Base-by-base conservation (phyloP, 2,888 invertebrate genomes). In the Thysanoteuthis rhombus region DNA sequence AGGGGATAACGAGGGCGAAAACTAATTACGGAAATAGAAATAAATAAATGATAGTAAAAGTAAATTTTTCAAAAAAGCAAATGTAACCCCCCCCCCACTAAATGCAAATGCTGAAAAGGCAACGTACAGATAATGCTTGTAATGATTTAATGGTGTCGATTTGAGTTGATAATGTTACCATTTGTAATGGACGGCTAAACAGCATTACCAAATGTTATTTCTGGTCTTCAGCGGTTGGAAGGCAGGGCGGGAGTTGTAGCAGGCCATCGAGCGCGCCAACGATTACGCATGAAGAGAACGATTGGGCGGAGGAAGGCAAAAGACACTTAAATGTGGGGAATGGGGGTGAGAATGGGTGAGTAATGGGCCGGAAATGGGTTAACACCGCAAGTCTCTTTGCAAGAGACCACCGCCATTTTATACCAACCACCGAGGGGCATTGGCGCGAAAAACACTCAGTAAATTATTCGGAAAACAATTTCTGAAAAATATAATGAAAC, bases 221-320 rank as follows among this genome's bases (percentile, higher is more conserved):
- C 52, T 52, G 52, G 52, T 52, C 52, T 52, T 32, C 75, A 36
- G 12, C n/a, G n/a, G 75, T 75, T 75, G 36, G 75, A 36, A n/a
- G 75, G 12, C 75, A n/a, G n/a, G 75, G 75, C 75, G 75, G 75
- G 75, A n/a, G 75, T n/a, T 75, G n/a, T 16, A n/a, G 16, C n/a
- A 75, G 75, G n/a, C n/a, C n/a, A 75, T 75, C n/a, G 75, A n/a
- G 75, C 75, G 75, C n/a, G 75, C n/a, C n/a, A 75, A 75, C 75
- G 75, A 75, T 75, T 75, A 75, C 75, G 75, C 75, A n/a, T 36
- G 75, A n/a, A n/a, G 12, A n/a, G 58, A 32, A 58, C 1, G 75
- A 19, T 36, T n/a, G n/a, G n/a, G 36, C 12, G 16, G 75, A 4
- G 75, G n/a, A n/a, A 75, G 75, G 75, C 75, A 36, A 12, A 36